Evolutionary conservation across 2,888 invertebrate genomes (phyloP).

Genomic region (Epistrophe eligans): DNA sequence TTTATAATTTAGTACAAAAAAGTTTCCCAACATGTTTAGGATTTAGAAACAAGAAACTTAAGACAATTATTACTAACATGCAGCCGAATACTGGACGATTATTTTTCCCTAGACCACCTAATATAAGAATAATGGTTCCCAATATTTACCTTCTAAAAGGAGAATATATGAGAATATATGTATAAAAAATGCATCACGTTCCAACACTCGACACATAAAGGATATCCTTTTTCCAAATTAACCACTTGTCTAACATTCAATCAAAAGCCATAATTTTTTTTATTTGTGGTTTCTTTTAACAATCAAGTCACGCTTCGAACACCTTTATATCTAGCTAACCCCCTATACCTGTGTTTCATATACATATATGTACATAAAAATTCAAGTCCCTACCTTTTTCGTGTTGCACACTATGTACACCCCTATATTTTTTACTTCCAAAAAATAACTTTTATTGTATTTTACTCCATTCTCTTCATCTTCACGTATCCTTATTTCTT

Average conservation of each 20-base stretch:
- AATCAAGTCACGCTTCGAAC: slow-evolving; percentile 57
- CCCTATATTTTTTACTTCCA: neutral
- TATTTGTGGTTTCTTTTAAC: slow-evolving; percentile 20
- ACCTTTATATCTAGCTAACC: slow-evolving; percentile 3
- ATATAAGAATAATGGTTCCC: too few relatives aligned
- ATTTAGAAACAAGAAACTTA: too few relatives aligned
- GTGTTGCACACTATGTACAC: slow-evolving; percentile 8
- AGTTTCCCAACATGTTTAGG: too few relatives aligned
- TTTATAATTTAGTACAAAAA: too few relatives aligned
- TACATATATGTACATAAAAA: neutral
- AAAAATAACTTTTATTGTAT: slow-evolving; percentile 18
- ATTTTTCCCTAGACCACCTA: too few relatives aligned
- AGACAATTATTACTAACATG: too few relatives aligned
- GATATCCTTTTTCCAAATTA: slow-evolving; percentile 68
- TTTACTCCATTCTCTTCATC: slow-evolving; percentile 6
- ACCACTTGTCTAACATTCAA: slow-evolving; percentile 70
- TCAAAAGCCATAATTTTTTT: slow-evolving; percentile 60
- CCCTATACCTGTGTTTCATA: neutral
- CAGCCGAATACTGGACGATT: too few relatives aligned
- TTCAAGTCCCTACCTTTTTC: slow-evolving; percentile 20
- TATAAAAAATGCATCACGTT: slow-evolving; percentile 54
- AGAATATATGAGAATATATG: too few relatives aligned
- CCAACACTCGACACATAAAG: slow-evolving; percentile 47
- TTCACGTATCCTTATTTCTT: neutral
- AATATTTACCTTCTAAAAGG: too few relatives aligned